Conservation (phyloP, 2,113 vertebrate genomes). For the Sialia sialis region DNA sequence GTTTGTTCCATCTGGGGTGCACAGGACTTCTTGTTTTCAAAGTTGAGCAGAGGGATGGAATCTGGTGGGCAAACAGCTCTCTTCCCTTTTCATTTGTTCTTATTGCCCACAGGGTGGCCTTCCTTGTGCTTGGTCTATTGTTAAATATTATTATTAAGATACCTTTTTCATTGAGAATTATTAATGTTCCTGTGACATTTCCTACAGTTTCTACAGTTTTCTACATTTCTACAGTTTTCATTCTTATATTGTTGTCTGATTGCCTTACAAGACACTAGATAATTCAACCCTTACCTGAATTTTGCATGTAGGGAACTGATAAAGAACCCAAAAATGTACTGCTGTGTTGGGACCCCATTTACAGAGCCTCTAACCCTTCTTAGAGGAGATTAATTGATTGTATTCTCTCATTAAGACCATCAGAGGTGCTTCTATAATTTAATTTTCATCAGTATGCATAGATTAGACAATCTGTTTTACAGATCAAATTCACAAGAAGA, state of each 20-base stretch:
- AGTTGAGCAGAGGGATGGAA: not conserved
- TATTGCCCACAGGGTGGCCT: not conserved
- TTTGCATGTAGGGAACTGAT: not conserved
- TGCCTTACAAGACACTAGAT: not conserved
- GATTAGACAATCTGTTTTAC: not conserved
- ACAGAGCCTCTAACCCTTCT: not conserved
- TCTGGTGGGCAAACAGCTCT: not conserved
- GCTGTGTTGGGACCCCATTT: not conserved
- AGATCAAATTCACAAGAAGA: not conserved
- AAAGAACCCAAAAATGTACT: not conserved
- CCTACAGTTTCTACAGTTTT: not conserved
- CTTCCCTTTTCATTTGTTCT: not conserved
- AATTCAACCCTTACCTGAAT: not conserved
- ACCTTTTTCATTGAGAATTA: not conserved
- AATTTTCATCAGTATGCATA: not conserved
- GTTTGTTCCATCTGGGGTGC: not conserved
- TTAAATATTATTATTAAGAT: not conserved
- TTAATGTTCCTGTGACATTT: not conserved
- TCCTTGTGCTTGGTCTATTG: not conserved
- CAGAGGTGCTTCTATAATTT: not conserved
- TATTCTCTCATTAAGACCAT: not conserved
- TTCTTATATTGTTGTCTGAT: not conserved
- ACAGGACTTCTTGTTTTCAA: not conserved
- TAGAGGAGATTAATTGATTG: not conserved
- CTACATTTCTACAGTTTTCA: not conserved